These are phyloP conservation scores for Gnathonemus echidnorhynchus DNA, from an alignment of 2,113 vertebrate genomes.

Conservation along the genomic window DNA sequence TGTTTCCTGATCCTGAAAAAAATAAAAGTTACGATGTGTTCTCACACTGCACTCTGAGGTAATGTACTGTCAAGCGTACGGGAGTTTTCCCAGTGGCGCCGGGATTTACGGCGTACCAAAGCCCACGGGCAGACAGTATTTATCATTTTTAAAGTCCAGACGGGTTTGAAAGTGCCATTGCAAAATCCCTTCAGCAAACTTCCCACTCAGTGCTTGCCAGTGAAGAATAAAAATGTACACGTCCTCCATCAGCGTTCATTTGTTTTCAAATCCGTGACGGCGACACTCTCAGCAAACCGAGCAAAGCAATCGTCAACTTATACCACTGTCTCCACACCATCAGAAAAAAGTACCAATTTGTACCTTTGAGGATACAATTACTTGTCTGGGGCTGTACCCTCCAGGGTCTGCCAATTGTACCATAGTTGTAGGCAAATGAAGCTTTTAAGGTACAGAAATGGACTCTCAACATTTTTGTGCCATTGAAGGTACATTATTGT, in stretches of 20 bases:
- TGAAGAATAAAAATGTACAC: background rate
- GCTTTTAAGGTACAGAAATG: background rate
- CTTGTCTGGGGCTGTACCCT: background rate
- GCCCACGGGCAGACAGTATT: background rate
- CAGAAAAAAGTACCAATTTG: background rate
- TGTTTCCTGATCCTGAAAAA: background rate
- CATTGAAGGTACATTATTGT: background rate
- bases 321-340: background rate
- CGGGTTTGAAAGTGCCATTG: background rate
- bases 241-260: background rate
- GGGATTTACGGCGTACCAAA: background rate
- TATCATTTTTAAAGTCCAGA: background rate
- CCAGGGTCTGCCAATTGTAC: background rate
- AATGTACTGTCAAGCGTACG: background rate
- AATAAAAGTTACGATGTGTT: background rate
- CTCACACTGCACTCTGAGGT: background rate
- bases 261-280: background rate
- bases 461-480: background rate
- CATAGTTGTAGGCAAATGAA: background rate
- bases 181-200: constrained; percentile 1
- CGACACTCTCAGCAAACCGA: background rate
- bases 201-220: background rate
- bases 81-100: background rate
- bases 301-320: background rate
- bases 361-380: background rate